Conservation (phyloP, 2,797 vertebrate species). For the Pterois miles region DNA sequence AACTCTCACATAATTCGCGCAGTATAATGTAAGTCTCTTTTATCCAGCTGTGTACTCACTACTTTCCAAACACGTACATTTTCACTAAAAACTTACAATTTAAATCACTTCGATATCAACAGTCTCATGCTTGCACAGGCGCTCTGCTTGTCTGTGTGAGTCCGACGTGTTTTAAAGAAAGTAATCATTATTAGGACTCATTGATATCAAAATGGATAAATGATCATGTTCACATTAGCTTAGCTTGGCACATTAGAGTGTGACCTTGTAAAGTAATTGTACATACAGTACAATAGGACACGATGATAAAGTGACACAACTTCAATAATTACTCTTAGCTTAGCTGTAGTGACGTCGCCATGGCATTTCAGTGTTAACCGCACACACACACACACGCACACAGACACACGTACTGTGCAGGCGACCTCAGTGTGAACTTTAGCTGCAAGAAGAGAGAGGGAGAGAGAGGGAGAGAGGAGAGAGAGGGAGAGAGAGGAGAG, state of each 20-base stretch:
- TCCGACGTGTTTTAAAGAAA: background rate
- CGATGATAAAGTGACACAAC: background rate
- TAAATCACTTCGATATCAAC: too few species aligned
- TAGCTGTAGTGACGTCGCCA: background rate
- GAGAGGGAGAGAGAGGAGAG: background rate
- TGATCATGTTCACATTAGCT: slow-evolving; percentile 15
- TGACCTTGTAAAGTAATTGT: slow-evolving; percentile 15
- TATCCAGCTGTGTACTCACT: too few species aligned
- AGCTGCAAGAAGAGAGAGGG: background rate
- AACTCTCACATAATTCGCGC: too few species aligned
- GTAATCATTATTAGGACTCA: background rate
- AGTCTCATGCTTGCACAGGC: too few species aligned
- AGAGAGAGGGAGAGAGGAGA: too few species aligned
- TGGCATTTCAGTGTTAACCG: background rate
- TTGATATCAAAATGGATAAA: slow-evolving; percentile 7
- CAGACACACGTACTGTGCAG: background rate
- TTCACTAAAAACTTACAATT: too few species aligned
- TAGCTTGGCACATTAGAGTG: too few species aligned
- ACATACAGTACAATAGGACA: too few species aligned
- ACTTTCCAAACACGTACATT: too few species aligned
- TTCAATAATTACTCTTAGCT: background rate
- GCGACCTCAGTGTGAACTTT: slow-evolving; percentile 45
- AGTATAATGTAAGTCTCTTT: too few species aligned
- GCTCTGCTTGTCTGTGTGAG: too few species aligned
- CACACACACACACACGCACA: background rate